Conservation (phyloP, 2,797 vertebrate species). For the Scomberomorus guttatus region DNA sequence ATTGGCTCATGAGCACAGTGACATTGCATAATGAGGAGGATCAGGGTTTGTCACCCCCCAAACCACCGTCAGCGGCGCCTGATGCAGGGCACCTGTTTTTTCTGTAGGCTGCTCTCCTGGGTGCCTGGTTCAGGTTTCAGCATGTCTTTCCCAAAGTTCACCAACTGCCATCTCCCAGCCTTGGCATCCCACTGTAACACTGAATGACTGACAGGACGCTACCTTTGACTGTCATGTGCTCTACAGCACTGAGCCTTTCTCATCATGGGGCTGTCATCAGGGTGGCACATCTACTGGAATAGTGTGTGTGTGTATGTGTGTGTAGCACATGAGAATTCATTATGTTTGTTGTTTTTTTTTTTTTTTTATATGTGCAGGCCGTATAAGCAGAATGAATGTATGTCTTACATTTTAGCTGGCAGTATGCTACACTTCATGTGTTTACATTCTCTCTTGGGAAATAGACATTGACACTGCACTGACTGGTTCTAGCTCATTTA, state of each 20-base stretch:
- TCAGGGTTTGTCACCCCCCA: constrained; percentile 37
- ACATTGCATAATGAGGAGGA: constrained; percentile 60
- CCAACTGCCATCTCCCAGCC: constrained; percentile 68
- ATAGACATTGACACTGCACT: neutral
- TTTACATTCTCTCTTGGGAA: neutral
- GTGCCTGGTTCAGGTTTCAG: constrained; percentile 74
- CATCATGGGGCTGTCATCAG: constrained; percentile 70
- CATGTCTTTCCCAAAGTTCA: constrained; percentile 71
- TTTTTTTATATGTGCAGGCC: neutral
- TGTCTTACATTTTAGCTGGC: constrained; percentile 9
- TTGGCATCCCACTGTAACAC: constrained; percentile 60
- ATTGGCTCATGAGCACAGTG: constrained; percentile 45
- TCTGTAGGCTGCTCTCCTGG: constrained; percentile 45
- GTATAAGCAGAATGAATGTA: neutral
- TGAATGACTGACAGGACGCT: constrained; percentile 67
- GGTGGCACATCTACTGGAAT: constrained; percentile 40
- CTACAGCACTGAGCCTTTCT: constrained; percentile 58
- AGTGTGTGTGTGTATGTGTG: constrained; percentile 24
- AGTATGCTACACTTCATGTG: neutral
- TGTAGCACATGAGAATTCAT: constrained; percentile 1
- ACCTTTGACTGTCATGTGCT: constrained; percentile 74
- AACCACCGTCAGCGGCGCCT: constrained; percentile 40
- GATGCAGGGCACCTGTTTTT: constrained; percentile 68
- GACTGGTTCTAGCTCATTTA: neutral
- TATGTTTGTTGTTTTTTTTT: neutral